phyloP scores from a whole-genome alignment of 1,140 invertebrate genomes.

The Zaprionus vittiger region DNA sequence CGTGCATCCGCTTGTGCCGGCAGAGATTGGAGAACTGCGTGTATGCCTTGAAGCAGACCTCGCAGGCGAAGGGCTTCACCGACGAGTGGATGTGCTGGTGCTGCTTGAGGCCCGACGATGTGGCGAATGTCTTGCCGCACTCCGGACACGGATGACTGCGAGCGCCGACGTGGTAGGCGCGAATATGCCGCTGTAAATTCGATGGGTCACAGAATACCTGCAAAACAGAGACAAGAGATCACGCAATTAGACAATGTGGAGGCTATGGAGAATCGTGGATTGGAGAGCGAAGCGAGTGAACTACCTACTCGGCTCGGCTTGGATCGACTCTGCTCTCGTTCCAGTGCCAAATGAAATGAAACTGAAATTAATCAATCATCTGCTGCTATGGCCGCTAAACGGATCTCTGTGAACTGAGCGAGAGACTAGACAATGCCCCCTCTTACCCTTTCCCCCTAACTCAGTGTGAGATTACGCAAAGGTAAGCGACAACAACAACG shows the following conservation, averaged over 20 bases:
- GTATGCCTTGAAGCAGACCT: conserved; percentile 96
- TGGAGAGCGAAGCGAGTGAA: neutral
- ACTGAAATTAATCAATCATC: conserved; percentile 84
- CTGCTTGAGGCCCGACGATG: conserved; percentile 98
- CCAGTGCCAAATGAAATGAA: conserved; percentile 71
- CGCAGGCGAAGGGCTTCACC: conserved; percentile 98
- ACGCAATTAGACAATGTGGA: conserved; percentile 32
- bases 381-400: conserved; percentile 60
- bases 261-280: neutral
- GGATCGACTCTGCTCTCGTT: conserved; percentile 51
- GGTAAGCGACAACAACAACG: conserved; percentile 41
- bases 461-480: conserved; percentile 72
- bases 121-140: conserved; percentile 99
- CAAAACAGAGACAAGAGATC: conserved; percentile 72
- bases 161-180: conserved; percentile 96
- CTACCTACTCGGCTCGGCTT: neutral
- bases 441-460: neutral
- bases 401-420: conserved; percentile 57
- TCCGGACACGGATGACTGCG: conserved; percentile 97
- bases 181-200: conserved; percentile 97
- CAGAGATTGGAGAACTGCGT: conserved; percentile 99
- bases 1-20: conserved; percentile 99
- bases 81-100: conserved; percentile 99
- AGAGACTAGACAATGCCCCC: conserved; percentile 57
- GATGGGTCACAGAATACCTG: conserved; percentile 97